Evolutionary conservation across 1,140 invertebrate genomes (phyloP).

Genomic region (Paraescarpia echinospica): DNA sequence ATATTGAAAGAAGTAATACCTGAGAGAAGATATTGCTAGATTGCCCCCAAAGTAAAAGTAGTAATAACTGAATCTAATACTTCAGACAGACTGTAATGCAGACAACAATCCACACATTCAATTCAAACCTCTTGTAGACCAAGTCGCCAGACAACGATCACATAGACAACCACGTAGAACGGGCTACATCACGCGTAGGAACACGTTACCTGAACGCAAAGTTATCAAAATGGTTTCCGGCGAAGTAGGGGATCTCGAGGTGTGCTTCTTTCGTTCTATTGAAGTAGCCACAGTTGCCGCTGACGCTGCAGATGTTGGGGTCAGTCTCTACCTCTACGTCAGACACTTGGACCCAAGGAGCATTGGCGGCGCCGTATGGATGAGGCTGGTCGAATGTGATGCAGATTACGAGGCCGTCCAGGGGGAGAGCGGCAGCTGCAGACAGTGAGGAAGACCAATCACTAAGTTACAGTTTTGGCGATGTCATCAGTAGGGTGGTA

Average conservation of each 20-base stretch:
- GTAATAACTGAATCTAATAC: too few relatives aligned
- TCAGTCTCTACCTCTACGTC: background rate
- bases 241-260: background rate
- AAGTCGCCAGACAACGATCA: too few relatives aligned
- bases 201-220: background rate
- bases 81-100: too few relatives aligned
- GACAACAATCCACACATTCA: too few relatives aligned
- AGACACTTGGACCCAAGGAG: background rate
- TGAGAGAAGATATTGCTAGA: too few relatives aligned
- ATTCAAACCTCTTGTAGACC: too few relatives aligned
- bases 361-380: background rate
- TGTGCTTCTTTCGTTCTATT: background rate
- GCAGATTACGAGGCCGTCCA: background rate
- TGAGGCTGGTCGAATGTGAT: background rate
- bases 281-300: background rate
- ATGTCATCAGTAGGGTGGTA: too few relatives aligned
- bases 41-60: too few relatives aligned
- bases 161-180: too few relatives aligned
- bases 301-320: background rate
- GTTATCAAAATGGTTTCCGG: background rate
- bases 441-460: background rate
- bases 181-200: background rate
- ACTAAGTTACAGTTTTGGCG: background rate
- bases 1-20: too few relatives aligned
- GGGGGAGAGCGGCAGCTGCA: background rate